A percentile compares a stretch with the other conserved stretches of the same genome.
Evolutionary conservation across 2,113 vertebrate genomes (phyloP).

Genomic region (Oxygymnocypris stewartii): DNA sequence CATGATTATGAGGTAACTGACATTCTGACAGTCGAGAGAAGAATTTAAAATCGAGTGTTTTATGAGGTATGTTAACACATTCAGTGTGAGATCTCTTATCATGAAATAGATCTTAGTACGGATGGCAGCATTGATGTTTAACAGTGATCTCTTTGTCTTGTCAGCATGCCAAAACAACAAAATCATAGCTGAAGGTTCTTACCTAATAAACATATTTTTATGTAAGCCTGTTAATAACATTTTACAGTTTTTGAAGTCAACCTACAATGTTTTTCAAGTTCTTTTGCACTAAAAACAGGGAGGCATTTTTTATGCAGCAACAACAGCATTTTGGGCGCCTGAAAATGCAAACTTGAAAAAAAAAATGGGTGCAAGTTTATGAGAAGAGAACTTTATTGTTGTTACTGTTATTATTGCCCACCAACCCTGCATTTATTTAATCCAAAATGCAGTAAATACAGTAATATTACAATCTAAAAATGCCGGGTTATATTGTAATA

Average conservation of each 20-base stretch:
- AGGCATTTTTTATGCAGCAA: too few species aligned
- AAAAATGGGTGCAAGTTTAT: too few species aligned
- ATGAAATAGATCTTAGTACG: not conserved
- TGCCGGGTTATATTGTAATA: not conserved
- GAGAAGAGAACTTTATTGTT: too few species aligned
- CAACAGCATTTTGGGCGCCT: too few species aligned
- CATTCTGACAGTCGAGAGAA: not conserved
- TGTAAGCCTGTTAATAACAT: too few species aligned
- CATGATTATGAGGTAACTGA: conserved; percentile 4
- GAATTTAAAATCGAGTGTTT: not conserved
- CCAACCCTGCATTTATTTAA: not conserved
- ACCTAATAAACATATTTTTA: too few species aligned
- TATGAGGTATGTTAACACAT: not conserved
- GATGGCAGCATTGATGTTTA: not conserved
- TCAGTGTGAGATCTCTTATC: not conserved
- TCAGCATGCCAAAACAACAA: not conserved
- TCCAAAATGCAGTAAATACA: not conserved
- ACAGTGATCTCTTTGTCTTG: not conserved
- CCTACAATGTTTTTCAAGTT: too few species aligned
- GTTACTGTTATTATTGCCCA: not conserved
- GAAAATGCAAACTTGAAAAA: too few species aligned
- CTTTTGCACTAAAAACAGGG: too few species aligned
- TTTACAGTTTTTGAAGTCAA: too few species aligned
- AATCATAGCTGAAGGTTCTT: not conserved
- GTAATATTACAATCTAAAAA: not conserved